These are phyloP conservation scores for Nettapus auritus DNA, from an alignment of 2,113 vertebrate species.

Conservation along the genomic window DNA sequence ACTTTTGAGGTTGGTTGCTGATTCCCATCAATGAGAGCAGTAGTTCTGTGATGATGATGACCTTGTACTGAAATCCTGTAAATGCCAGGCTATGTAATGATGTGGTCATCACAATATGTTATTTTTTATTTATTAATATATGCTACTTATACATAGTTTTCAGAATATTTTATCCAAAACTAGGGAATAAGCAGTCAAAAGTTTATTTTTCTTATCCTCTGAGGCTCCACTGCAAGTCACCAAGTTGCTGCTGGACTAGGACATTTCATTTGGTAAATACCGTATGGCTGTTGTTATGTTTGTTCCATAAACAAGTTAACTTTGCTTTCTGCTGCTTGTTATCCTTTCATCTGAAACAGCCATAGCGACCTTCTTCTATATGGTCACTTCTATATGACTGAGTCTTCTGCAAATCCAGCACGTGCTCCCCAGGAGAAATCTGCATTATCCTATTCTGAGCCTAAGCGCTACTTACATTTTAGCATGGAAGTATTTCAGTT, in stretches of 20 bases:
- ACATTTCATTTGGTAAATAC: background rate
- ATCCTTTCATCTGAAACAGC: background rate
- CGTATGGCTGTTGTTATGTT: background rate
- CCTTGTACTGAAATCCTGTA: background rate
- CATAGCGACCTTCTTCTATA: background rate
- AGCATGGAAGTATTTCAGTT: background rate
- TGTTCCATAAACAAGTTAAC: background rate
- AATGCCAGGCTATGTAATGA: background rate
- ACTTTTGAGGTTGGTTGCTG: background rate
- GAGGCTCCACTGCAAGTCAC: background rate
- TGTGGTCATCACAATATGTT: background rate
- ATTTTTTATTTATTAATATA: background rate
- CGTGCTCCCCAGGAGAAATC: background rate
- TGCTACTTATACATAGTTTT: background rate
- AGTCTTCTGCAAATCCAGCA: background rate
- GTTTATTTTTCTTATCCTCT: background rate
- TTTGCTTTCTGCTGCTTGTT: background rate
- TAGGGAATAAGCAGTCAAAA: background rate
- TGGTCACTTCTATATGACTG: too few relatives aligned
- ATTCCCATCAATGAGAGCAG: background rate
- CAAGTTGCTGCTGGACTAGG: background rate
- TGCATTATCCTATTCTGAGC: background rate
- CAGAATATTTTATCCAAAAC: background rate
- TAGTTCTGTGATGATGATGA: background rate
- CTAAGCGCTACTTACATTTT: background rate